phyloP scores from a whole-genome alignment of 37 sponge, comb jelly and placozoan genomes.

The Halisarca cf. caerulea region DNA sequence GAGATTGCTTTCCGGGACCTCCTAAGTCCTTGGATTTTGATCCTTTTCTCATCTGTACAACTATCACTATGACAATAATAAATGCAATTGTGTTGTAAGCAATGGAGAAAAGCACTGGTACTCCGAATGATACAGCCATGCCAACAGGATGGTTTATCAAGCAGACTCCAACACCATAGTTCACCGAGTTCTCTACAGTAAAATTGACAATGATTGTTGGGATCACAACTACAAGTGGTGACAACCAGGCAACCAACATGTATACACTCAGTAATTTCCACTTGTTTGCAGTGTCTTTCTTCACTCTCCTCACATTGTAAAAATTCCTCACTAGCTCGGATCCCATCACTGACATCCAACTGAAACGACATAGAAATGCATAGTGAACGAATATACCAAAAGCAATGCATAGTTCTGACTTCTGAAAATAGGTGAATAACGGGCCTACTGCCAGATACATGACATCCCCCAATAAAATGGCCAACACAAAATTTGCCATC shows the following conservation, averaged over 20 bases:
- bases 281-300: background rate
- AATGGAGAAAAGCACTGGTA: slow-evolving; percentile 25
- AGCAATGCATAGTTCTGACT: background rate
- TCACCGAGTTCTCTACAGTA: slow-evolving; percentile 22
- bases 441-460: slow-evolving; percentile 28
- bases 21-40: background rate
- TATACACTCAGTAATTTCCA: background rate
- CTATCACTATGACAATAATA: background rate
- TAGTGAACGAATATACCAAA: slow-evolving; percentile 46
- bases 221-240: slow-evolving; percentile 28
- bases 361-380: slow-evolving; percentile 50
- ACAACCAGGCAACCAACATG: slow-evolving; percentile 49
- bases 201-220: slow-evolving; percentile 42
- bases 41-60: background rate
- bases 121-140: slow-evolving; percentile 36
- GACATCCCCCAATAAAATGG: slow-evolving; percentile 30
- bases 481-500: slow-evolving; percentile 42
- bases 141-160: slow-evolving; percentile 55
- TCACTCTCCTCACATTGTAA: background rate
- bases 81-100: slow-evolving; percentile 28
- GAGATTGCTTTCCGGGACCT: no score
- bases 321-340: slow-evolving; percentile 15
- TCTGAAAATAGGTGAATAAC: background rate
- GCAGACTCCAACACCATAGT: slow-evolving; percentile 43
- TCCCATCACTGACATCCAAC: slow-evolving; percentile 54